phyloP scores from a whole-genome alignment of 2,888 invertebrate genomes.

The Ganaspis brasiliensis region DNA sequence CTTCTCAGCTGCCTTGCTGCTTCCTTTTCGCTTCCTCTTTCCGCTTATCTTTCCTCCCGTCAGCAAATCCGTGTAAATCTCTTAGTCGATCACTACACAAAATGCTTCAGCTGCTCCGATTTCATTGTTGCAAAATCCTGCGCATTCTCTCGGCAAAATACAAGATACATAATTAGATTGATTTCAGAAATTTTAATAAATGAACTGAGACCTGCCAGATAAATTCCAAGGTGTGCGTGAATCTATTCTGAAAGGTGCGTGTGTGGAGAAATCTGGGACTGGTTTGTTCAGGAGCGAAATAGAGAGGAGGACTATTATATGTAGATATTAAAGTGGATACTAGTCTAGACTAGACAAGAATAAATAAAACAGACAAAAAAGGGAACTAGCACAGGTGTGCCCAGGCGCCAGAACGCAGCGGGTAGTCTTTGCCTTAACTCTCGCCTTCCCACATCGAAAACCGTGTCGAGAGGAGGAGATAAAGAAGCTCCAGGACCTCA shows the following conservation, averaged over 20 bases:
- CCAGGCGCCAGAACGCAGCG: conserved; percentile 33
- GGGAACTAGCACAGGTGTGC: conserved; percentile 29
- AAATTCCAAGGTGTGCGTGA: not conserved
- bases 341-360: conserved; percentile 29
- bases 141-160: not conserved
- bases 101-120: conserved; percentile 13
- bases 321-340: conserved; percentile 33
- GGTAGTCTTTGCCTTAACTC: conserved; percentile 9
- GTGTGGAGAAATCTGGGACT: conserved; percentile 5
- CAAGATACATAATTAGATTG: too few relatives aligned
- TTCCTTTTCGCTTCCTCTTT: conserved; percentile 35
- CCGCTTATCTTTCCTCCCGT: conserved; percentile 20
- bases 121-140: conserved; percentile 23
- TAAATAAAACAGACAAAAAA: conserved; percentile 28
- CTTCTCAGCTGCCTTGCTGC: conserved; percentile 30
- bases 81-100: conserved; percentile 17
- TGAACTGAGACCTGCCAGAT: not conserved
- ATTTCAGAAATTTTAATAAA: not conserved
- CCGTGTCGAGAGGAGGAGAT: conserved; percentile 32
- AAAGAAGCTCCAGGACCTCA: conserved; percentile 39
- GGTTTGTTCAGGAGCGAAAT: conserved; percentile 10
- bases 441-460: conserved; percentile 30
- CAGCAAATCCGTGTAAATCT: conserved; percentile 33
- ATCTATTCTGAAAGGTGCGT: not conserved
- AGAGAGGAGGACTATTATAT: conserved; percentile 10